A percentile compares a stretch with the other conserved stretches of the same genome.
Evolutionary conservation across 2,797 vertebrate genomes (phyloP).

Genomic region (Melanotaenia parkinsoni): DNA sequence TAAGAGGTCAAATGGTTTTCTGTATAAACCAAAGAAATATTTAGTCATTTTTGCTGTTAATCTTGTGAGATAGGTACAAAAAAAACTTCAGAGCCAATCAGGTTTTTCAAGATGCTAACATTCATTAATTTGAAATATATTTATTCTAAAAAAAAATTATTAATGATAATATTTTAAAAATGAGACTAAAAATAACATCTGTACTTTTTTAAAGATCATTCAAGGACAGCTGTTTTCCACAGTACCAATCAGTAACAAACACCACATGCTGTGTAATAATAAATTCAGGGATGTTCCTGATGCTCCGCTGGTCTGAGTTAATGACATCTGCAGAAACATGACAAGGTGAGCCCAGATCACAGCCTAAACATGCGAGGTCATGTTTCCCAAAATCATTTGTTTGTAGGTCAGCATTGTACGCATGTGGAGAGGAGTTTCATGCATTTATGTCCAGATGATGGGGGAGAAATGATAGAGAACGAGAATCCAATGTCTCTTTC

Average conservation of each 20-base stretch:
- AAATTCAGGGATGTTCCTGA: slow-evolving; percentile 18
- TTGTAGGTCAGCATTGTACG: slow-evolving; percentile 16
- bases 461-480: slow-evolving; percentile 57
- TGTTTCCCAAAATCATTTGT: slow-evolving; percentile 52
- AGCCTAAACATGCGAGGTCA: slow-evolving; percentile 41
- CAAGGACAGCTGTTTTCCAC: too few species aligned
- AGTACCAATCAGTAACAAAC: not conserved
- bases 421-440: slow-evolving; percentile 25
- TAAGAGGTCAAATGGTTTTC: not conserved
- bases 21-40: not conserved
- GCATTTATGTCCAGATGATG: slow-evolving; percentile 23
- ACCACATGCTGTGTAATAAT: slow-evolving; percentile 28
- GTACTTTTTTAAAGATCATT: not conserved
- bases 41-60: not conserved
- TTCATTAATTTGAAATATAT: not conserved
- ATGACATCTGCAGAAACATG: slow-evolving; percentile 40
- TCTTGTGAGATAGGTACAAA: not conserved
- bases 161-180: not conserved
- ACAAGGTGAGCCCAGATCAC: slow-evolving; percentile 47
- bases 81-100: too few species aligned
- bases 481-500: slow-evolving; percentile 68
- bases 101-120: not conserved
- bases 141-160: not conserved
- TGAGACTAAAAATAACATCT: too few species aligned
- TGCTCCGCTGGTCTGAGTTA: slow-evolving; percentile 32